Percentiles rank a stretch among this genome's conserved stretches.
Conservation (phyloP, 2,113 vertebrate genomes). For the Paradoxurus hermaphroditus region DNA sequence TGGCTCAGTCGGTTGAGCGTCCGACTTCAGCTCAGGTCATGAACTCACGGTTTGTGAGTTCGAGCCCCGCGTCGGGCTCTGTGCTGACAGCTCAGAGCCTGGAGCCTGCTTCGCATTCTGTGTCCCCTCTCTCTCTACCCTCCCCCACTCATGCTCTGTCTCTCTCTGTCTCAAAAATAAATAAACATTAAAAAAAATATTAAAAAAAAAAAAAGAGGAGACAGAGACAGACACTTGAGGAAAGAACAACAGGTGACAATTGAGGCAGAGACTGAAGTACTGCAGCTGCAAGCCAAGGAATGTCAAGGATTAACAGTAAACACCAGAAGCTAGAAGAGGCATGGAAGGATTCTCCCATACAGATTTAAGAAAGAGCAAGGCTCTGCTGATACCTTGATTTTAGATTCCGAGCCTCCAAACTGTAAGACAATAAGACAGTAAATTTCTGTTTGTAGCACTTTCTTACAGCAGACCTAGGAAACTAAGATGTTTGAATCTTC, state of each 20-base stretch:
- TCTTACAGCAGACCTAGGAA: not conserved
- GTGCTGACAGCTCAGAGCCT: too few species aligned
- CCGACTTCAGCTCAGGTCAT: too few species aligned
- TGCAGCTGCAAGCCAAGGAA: not conserved
- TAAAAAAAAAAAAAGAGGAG: not conserved
- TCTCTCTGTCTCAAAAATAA: too few species aligned
- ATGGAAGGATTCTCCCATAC: not conserved
- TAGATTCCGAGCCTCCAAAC: not conserved
- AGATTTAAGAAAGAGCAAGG: not conserved
- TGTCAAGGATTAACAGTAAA: not conserved
- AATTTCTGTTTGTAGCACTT: slow-evolving; percentile 4
- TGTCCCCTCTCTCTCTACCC: too few species aligned
- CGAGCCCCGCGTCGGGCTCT: too few species aligned
- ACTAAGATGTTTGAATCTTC: not conserved
- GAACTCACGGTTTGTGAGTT: too few species aligned
- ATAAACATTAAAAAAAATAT: too few species aligned
- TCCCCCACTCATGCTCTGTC: too few species aligned
- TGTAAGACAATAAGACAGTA: not conserved
- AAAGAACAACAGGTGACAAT: not conserved
- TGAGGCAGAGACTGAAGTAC: not conserved
- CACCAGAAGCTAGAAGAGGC: not conserved
- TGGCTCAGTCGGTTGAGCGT: too few species aligned
- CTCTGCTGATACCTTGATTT: not conserved
- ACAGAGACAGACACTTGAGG: not conserved
- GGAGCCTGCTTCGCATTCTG: too few species aligned